These are phyloP conservation scores for Suncus etruscus DNA, from an alignment of 2,113 vertebrate genomes.

Conservation along the genomic window DNA sequence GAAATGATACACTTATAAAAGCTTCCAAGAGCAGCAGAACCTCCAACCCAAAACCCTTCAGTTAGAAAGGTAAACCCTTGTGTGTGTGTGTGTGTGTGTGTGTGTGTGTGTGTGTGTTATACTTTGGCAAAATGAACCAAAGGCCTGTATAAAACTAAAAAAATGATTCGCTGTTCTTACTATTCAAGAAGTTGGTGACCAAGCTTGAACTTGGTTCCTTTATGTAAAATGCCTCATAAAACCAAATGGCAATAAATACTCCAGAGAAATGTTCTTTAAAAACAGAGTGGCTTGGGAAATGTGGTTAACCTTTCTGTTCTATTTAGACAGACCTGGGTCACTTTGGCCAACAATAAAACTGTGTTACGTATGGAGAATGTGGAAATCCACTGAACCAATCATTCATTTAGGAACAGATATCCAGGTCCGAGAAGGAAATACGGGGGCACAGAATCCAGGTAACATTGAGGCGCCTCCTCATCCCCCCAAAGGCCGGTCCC, in stretches of 20 bases:
- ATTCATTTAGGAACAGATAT: constrained; percentile 28
- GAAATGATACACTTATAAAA: neutral
- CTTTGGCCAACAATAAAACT: constrained; percentile 31
- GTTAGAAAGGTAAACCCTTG: constrained; percentile 50
- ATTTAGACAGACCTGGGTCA: constrained; percentile 11
- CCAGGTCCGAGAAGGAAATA: neutral
- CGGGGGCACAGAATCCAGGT: too few species aligned
- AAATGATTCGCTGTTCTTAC: neutral
- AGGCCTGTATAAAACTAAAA: constrained; percentile 34
- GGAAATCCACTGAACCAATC: constrained; percentile 11
- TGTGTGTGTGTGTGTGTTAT: neutral
- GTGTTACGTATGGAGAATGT: neutral
- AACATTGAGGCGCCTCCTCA: too few species aligned
- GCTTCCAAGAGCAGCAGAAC: constrained; percentile 15
- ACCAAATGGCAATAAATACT: constrained; percentile 31
- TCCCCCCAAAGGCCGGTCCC: too few species aligned
- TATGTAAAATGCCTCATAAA: neutral
- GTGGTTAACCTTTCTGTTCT: neutral
- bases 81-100: too few species aligned
- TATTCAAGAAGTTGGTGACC: neutral
- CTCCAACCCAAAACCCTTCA: neutral
- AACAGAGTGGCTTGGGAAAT: neutral
- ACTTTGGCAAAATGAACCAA: constrained; percentile 42
- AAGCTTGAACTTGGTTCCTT: too few species aligned
- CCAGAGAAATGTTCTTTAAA: constrained; percentile 15